These are phyloP conservation scores for Hirtodrosophila alboralis DNA, from an alignment of 2,888 invertebrate genomes.

Conservation along the genomic window DNA sequence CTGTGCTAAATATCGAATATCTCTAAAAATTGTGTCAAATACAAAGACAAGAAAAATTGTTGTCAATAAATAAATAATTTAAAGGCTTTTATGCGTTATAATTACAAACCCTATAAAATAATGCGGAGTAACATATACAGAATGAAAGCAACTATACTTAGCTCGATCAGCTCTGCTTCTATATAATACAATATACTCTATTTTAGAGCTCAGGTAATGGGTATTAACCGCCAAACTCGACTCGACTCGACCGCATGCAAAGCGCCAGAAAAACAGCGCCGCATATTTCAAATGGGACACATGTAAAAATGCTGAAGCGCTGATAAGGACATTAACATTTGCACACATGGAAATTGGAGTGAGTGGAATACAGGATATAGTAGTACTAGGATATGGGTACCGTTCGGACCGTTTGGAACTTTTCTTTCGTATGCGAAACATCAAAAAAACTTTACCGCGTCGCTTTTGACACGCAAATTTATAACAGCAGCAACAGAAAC, in stretches of 20 bases:
- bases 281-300: conserved; percentile 77
- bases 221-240: conserved; percentile 53
- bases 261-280: conserved; percentile 75
- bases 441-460: conserved; percentile 74
- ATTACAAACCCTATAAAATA: no score
- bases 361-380: conserved; percentile 1
- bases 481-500: conserved; percentile 68
- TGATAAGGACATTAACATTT: conserved; percentile 80
- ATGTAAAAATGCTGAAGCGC: conserved; percentile 78
- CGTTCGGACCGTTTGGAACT: conserved; percentile 32
- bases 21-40: no score
- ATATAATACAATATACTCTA: neutral
- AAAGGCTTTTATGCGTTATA: no score
- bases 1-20: no score
- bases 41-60: no score
- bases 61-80: no score
- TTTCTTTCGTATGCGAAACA: conserved; percentile 73
- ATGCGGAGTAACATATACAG: no score
- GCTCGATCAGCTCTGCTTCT: no score
- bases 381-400: conserved; percentile 11
- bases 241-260: conserved; percentile 67
- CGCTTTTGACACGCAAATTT: conserved; percentile 79
- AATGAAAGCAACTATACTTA: no score
- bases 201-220: neutral
- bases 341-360: conserved; percentile 28